Evolutionary conservation across 35 echinoderm and acorn worm genomes (phyloP), one percentile per base, ranked within the genome.

Genomic region (Apostichopus californicus): DNA sequence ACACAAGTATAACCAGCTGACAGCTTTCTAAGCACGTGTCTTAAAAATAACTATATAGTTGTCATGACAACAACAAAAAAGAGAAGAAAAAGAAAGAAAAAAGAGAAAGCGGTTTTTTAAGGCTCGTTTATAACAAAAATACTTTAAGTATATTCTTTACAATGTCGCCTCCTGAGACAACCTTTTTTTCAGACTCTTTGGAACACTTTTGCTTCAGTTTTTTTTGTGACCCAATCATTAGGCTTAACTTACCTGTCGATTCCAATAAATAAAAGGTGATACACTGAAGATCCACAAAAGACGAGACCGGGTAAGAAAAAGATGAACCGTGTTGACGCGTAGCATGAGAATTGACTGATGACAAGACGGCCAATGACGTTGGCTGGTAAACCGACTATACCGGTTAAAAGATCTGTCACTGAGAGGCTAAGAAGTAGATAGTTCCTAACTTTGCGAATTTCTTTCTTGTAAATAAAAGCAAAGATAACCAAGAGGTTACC

Each of bases 401-500:
- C 87, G 5, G 87, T 90, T 22, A 90, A 18, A n/a, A 90, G 25
- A 14, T 90, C 87, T 10, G 87, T 77, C 18, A 71, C 64, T 5
- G 87, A 60, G 4, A 90, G 70, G 46, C 87, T 90, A 5, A 90
- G 24, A 8, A 90, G 22, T 5, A 90, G 17, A 54, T 90, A 90
- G 26, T 90, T 73, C n/a, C 73, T n/a, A 18, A 53, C 18, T 72
- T 12, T 90, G 34, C 87, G 61, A 8, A 90, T 6, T 17, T 90
- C 63, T 20, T 71, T 90, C 57, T 22, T 12, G 64, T 22, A 90
- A 9, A 26, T 28, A 77, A 90, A 90, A 14, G 87, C 61, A 23
- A 90, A 90, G 12, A 90, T 77, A 5, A 75, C 87, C 0, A 90
- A 57, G 23, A 72, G 60, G 53, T 90, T 90, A 24, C 87, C 87